Base-by-base conservation (phyloP, 2,888 invertebrate species). In the Eucriotettix oculatus region DNA sequence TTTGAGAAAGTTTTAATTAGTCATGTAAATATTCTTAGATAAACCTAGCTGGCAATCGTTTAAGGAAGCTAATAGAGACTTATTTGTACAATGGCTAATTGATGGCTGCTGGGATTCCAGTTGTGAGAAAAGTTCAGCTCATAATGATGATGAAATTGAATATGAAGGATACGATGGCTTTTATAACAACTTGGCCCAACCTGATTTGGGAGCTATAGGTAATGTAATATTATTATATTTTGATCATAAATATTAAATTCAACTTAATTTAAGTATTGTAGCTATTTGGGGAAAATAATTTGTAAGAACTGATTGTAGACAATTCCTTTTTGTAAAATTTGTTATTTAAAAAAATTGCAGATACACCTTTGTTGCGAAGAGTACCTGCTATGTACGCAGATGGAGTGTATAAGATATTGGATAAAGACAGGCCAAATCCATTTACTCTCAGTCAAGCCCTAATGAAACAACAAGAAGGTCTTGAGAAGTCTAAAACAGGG, bases 371-470 rank as follows among this genome's bases (percentile, higher is more conserved):
- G 52, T 70, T 79, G 42, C 72, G 80, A 59, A 73, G 79, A 62
- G 72, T 76, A 62, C 76, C 79, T 3, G 76, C 79, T 9, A 76
- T 75, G 29, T 83, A 81, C 66, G 69, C 72, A 61, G 82, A 82
- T 69, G 79, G 79, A 17, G 77, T 77, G 9, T 80, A 81, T 65
- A 66, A 72, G 63, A 79, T 80, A 5, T 71, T 75, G 1, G 78
- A 75, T 40, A 66, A 66, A n/a, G 68, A 73, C 16, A 69, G 78
- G 58, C 79, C 80, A 16, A 78, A 80, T 68, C 79, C 82, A 9
- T 69, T 81, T 53, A 65, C 66, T 1, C 69, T 81, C 52, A 80
- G 80, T 66, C 72, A 76, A 10, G 62, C 68, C 3, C 68, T 82
- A 14, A 73, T 82, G 67, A 67, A 66, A 17, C 78, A 78, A 10